These are phyloP conservation scores for Luehdorfia chinensis DNA, from an alignment of 1,140 invertebrate genomes.

Conservation along the genomic window DNA sequence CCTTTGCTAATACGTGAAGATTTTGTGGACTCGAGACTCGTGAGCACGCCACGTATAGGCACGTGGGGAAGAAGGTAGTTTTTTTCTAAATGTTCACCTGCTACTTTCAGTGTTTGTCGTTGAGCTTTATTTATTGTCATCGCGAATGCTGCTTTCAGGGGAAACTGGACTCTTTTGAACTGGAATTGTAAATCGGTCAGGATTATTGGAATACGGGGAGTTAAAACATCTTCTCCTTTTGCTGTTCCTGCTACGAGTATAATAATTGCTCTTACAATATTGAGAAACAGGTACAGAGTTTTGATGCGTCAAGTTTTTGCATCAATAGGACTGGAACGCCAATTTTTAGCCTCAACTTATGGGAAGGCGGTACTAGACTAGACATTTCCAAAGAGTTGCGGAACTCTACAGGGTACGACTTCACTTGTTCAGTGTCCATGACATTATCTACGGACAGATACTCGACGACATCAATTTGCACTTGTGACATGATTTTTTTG, in stretches of 20 bases:
- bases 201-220: slow-evolving; percentile 53
- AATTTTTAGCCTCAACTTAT: slow-evolving; percentile 28
- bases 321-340: no score
- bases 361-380: slow-evolving; percentile 27
- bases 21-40: slow-evolving; percentile 18
- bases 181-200: slow-evolving; percentile 47
- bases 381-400: slow-evolving; percentile 33
- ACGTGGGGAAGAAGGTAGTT: no score
- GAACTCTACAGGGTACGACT: slow-evolving; percentile 32
- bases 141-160: slow-evolving; percentile 66
- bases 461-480: slow-evolving; percentile 26
- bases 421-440: slow-evolving; percentile 29
- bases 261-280: slow-evolving; percentile 54
- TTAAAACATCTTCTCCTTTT: slow-evolving; percentile 30
- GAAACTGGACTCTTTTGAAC: slow-evolving; percentile 74
- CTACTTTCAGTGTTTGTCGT: slow-evolving; percentile 50
- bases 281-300: no score
- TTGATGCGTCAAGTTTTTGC: slow-evolving; percentile 15
- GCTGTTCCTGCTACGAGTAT: slow-evolving; percentile 40
- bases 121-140: slow-evolving; percentile 79
- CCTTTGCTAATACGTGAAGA: slow-evolving; percentile 19
- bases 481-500: slow-evolving; percentile 27
- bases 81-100: slow-evolving; percentile 16
- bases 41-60: no score
- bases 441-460: slow-evolving; percentile 33